phyloP scores from a whole-genome alignment of 2,113 vertebrate species.

The Monarcha castaneiventris region DNA sequence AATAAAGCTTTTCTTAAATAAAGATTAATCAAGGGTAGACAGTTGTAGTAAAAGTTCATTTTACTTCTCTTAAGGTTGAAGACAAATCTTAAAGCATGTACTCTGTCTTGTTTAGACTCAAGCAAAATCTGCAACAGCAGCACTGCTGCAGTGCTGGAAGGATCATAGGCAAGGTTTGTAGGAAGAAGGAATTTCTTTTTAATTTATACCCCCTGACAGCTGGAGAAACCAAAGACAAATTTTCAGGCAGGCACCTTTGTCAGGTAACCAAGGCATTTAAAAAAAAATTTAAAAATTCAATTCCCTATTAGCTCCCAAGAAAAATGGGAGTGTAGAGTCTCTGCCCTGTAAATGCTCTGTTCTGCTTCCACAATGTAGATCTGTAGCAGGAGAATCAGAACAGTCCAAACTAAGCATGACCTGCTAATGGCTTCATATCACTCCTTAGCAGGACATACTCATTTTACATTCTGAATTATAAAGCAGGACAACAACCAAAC shows the following conservation, averaged over 20 bases:
- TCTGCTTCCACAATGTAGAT: not conserved
- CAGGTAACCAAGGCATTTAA: not conserved
- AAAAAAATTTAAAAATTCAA: not conserved
- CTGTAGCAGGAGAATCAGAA: not conserved
- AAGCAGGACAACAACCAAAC: not conserved
- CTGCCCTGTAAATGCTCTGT: not conserved
- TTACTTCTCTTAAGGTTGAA: not conserved
- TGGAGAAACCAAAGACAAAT: not conserved
- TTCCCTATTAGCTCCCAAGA: not conserved
- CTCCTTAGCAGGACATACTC: not conserved
- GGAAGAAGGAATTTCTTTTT: not conserved
- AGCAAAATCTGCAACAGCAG: not conserved
- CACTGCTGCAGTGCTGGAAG: not conserved
- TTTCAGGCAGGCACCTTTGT: not conserved
- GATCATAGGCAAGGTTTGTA: not conserved
- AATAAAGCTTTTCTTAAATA: conserved; percentile 27
- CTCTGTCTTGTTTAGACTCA: not conserved
- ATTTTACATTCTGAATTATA: not conserved
- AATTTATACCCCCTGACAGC: not conserved
- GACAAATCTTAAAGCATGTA: not conserved
- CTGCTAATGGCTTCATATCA: not conserved
- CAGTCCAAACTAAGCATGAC: not conserved
- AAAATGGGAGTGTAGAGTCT: not conserved
- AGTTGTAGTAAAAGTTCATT: not conserved
- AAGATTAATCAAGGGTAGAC: not conserved